Evolutionary conservation across 1,140 invertebrate genomes (phyloP), one percentile per base, ranked within the genome.

Genomic region (Brachionus manjavacas): DNA sequence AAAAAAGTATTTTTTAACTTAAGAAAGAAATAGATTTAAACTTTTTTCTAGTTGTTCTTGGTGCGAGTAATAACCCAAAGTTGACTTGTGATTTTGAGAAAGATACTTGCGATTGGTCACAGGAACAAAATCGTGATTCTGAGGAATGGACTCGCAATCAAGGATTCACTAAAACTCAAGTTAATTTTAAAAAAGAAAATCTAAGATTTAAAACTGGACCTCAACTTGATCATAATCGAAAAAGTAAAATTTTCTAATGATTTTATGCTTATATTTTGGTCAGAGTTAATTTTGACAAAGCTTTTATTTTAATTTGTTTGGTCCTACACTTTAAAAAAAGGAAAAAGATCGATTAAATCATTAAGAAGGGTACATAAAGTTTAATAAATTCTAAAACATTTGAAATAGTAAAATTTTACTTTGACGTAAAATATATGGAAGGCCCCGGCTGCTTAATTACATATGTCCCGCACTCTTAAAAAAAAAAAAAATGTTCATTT

Each of bases 131-230:
- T 11, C 79, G 79, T 14, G 79, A 81, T 28, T 81, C 79, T 20
- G 79, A 81, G 41, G 52, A 81, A 41, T 81, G 79, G 79, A 81
- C 39, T 12, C 14, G 52, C 35, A 81, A 81, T 81, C 23, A 20
- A n/a, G 79, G 79, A 3, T 28, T 64, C 3, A 81, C 79, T 9
- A 81, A 81, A 43, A 41, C 52, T 11, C 79, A 81, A 28, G 11
- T 81, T 64, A 68, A 81, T 41, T 81, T 81, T 64, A 41, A 41
- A 60, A 81, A 81, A 81, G 79, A 81, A 39, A 81, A 81, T 68
- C 3, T 23, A 9, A 25, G 35, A 46, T 81, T 64, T 46, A 81
- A 46, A 81, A 81, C 79, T 39, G 79, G 79, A 25, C 79, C 79
- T 16, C 79, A 81, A 25, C 16, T 81, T n/a, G 79, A 60, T 2